Evolutionary conservation across 1,140 invertebrate genomes (phyloP), one percentile per base, ranked within the genome.

Genomic region (Penaeus japonicus): DNA sequence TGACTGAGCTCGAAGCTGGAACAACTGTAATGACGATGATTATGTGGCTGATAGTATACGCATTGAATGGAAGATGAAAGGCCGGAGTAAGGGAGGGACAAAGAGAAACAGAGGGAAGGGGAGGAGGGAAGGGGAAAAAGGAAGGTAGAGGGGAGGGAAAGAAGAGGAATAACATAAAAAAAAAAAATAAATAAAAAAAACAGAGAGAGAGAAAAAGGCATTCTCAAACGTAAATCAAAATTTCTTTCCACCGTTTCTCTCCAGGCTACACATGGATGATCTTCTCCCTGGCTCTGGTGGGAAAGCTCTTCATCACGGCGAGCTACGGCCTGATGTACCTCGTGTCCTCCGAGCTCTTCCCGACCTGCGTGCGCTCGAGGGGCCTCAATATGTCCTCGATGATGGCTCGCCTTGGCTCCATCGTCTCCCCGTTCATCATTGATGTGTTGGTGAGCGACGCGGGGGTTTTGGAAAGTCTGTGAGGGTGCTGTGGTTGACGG

Each of bases 361-460:
- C 92, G 0, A 92, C 92, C 3, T 89, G 91, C 2, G 90, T 92
- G 0, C 82, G 92, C 27, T 91, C 91, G 4, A 75, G 92, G 20
- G 92, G 91, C 73, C 92, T 92, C 91, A 91, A 91, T 17, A 84
- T 92, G 65, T 91, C 91, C 24, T 92, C 91, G 27, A 91, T 92
- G 85, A 91, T 92, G n/a, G 91, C 91, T 35, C 90, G 92, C 17
- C 22, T 91, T 4, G 92, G 90, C 17, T 90, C 91, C 20, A 90
- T 92, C 32, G 83, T 91, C 35, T 90, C 92, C n/a, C 92, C 92
- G 12, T 93, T 93, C 89, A 91, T 94, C 32, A 91, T 93, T 39
- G 90, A 92, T 57, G 89, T 93, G 91, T 92, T 93, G 89, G 91
- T 89, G 27, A 81, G 89, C 39, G 18, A 65, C 1, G 22, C 4